These are phyloP conservation scores for Rotaria macrura DNA, from an alignment of 2,888 invertebrate species.

Conservation along the genomic window DNA sequence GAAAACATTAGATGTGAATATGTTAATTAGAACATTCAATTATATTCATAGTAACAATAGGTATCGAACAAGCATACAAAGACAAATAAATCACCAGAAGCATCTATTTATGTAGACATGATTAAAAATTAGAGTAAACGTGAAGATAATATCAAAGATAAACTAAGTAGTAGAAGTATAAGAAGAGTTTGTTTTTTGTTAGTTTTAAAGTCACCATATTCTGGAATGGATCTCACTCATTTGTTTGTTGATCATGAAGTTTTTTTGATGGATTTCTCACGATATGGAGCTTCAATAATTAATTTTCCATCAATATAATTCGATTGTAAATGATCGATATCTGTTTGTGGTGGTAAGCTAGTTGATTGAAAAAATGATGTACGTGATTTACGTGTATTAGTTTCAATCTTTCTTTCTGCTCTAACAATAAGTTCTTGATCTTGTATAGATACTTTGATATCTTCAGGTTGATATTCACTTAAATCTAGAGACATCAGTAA, in stretches of 20 bases:
- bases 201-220: no score
- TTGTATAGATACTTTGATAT: slow-evolving; percentile 14
- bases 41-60: background rate
- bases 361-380: slow-evolving; percentile 19
- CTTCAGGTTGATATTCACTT: background rate
- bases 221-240: background rate
- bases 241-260: background rate
- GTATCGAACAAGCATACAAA: background rate
- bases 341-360: background rate
- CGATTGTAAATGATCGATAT: background rate
- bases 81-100: background rate
- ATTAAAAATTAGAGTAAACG: background rate
- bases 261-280: background rate
- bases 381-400: background rate
- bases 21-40: background rate
- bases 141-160: background rate
- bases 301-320: slow-evolving; percentile 9
- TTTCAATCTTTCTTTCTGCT: slow-evolving; percentile 12
- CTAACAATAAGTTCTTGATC: slow-evolving; percentile 2
- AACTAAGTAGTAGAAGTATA: background rate
- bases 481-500: slow-evolving; percentile 1
- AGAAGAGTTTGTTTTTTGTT: no score
- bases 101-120: background rate
- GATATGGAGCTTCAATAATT: slow-evolving; percentile 17
- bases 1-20: background rate